Evolutionary conservation across 2,888 invertebrate genomes (phyloP).

Genomic region (Rapana venosa): DNA sequence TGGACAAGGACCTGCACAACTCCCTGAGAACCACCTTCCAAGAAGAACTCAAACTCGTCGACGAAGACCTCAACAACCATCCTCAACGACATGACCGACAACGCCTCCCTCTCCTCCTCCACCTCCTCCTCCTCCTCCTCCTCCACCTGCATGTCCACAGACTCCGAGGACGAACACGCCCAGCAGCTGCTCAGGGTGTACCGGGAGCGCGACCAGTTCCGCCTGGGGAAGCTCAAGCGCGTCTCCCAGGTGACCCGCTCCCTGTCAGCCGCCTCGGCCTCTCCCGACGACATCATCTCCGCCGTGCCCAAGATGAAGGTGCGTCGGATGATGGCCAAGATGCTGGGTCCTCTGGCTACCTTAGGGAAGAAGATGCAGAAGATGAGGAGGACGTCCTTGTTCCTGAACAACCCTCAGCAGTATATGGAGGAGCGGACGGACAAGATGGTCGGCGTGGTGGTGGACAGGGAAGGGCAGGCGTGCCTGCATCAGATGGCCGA

Average conservation of each 20-base stretch:
- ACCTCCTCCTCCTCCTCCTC: constrained; percentile 16
- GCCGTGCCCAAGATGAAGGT: constrained; percentile 31
- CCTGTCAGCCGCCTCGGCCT: not conserved
- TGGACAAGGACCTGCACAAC: constrained; percentile 49
- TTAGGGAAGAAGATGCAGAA: not conserved
- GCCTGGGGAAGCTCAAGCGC: not conserved
- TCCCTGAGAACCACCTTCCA: constrained; percentile 52
- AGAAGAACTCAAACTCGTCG: constrained; percentile 56
- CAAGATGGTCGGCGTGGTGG: constrained; percentile 17
- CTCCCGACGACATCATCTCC: not conserved
- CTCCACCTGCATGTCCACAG: not conserved
- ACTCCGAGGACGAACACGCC: not conserved
- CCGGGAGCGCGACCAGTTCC: not conserved
- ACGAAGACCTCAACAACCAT: constrained; percentile 59
- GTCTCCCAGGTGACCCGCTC: not conserved
- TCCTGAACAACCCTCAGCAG: not conserved
- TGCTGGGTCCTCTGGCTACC: not conserved
- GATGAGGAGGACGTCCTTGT: not conserved
- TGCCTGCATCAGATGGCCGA: constrained; percentile 19
- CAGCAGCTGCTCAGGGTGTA: constrained; percentile 18
- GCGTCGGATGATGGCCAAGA: not conserved
- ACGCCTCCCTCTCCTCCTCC: not conserved
- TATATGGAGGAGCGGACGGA: constrained; percentile 31
- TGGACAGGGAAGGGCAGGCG: not conserved
- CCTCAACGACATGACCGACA: constrained; percentile 52